Evolutionary conservation across 2,113 vertebrate species (phyloP), one percentile per base, ranked within the genome.

Genomic region (Scomber japonicus): DNA sequence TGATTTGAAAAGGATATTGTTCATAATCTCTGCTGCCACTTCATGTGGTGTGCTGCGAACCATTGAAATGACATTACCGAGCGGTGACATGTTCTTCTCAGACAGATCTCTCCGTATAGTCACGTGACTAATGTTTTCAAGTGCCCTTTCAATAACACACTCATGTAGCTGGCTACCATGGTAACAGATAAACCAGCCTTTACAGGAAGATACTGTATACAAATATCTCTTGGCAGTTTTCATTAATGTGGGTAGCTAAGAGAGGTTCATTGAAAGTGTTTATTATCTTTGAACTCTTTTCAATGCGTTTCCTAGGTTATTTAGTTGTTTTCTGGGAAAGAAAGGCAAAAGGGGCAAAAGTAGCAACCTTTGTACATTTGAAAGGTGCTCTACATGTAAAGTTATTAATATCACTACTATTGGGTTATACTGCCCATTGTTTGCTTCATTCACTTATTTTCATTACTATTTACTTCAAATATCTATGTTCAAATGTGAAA

Each of bases 131-230:
- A 15, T 75, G 65, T 61, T 80, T 83, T 71, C 31, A 78, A 78
- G 65, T 78, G 72, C 21, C 53, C 45, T 83, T 81, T 78, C 45
- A 85, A 62, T 9, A 55, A 51, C 40, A 24, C 57, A 66, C 57
- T 89, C 59, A 61, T 83, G 24, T 55, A 56, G 51, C 69, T 56
- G 61, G 89, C 49, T 85, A 46, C 81, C 83, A 88, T 89, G 75
- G 89, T 48, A 88, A 93, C 87, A 74, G 62, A 40, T 71, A 51
- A 80, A 73, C 11, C 66, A 72, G 60, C 50, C 61, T 83, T 72
- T 66, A 57, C 5, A 19, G 27, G 50, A 81, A 63, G 21, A 69
- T 70, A 67, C 48, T 27, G n/a, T 53, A 61, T 35, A 85, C 83
- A 70, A 50, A 70, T 61, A 72, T 87, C 60, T 81, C 30, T 66